Evolutionary conservation across 2,113 vertebrate species (phyloP).

Genomic region (Miniopterus natalensis): DNA sequence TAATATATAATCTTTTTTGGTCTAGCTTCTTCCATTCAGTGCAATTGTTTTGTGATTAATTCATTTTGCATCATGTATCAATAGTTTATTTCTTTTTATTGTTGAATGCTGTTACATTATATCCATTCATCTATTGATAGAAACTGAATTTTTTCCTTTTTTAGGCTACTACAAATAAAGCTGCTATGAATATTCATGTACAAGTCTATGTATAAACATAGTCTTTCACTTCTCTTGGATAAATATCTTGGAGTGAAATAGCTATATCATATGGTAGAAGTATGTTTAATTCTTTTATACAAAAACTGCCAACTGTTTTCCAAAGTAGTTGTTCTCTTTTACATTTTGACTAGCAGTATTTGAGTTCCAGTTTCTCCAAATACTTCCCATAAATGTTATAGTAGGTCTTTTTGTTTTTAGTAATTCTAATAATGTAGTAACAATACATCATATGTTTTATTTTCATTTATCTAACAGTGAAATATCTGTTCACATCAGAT

Average conservation of each 20-base stretch:
- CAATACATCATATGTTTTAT: not conserved
- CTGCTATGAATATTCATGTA: constrained; percentile 27
- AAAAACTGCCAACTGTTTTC: not conserved
- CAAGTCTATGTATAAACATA: not conserved
- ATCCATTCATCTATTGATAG: constrained; percentile 21
- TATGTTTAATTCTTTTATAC: not conserved
- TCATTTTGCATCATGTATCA: not conserved
- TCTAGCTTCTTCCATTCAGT: not conserved
- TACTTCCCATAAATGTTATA: not conserved
- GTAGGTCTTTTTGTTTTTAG: not conserved
- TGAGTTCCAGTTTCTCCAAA: not conserved
- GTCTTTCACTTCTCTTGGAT: constrained; percentile 7
- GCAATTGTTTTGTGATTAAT: not conserved
- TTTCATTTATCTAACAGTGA: constrained; percentile 7
- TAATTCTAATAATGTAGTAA: not conserved
- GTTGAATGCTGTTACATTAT: not conserved
- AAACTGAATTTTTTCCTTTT: not conserved
- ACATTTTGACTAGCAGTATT: not conserved
- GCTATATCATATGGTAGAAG: not conserved
- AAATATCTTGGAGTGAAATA: constrained; percentile 24
- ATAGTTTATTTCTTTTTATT: not conserved
- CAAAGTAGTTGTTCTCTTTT: not conserved
- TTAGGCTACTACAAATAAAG: constrained; percentile 47
- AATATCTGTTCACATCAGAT: not conserved
- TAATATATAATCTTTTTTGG: not conserved